Evolutionary conservation across 2,888 invertebrate genomes (phyloP), one percentile per base, ranked within the genome.

Genomic region (Lasioglossum malachurum): DNA sequence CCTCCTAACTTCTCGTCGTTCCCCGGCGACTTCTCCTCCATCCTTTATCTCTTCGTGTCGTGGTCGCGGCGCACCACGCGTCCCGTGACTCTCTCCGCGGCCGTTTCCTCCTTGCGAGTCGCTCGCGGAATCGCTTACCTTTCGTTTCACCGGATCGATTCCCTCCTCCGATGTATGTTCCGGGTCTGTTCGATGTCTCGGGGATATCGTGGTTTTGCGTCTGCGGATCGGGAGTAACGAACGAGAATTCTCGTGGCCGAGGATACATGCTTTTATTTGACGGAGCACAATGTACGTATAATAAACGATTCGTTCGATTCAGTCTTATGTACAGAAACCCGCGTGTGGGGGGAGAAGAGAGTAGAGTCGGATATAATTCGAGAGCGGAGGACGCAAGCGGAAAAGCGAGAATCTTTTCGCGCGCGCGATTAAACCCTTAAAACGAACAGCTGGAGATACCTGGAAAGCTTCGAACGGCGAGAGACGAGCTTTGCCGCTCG

Each of bases 321-420:
- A 93, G 93, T 93, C 93, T 93, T 93, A 92, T 93, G 83, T 90
- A 89, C 91, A 92, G 53, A 86, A 82, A 77, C n/a, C 53, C 53
- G 76, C 53, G 41, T 23, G 49, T 46, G 53, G 10, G 53, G 53
- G 53, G 1, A 10, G 53, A 10, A n/a, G 53, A 35, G 23, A 67
- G n/a, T 69, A 38, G 19, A 31, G 67, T 67, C 2, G 44, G 46
- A 73, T 69, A 60, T 31, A 80, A 57, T 35, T 74, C 57, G 69
- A 27, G 69, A 27, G 38, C 78, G 75, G 14, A n/a, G 75, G 57
- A 53, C 67, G 80, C 57, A 76, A 82, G 82, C 67, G 75, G 60
- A 60, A 79, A 89, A 89, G 83, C 88, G 64, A 35, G 53, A 46
- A 74, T 53, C 72, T 60, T 81, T 72, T 49, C 71, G 38, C 41